Conservation (phyloP, 2,888 invertebrate genomes). For the Tortricodes alternella region DNA sequence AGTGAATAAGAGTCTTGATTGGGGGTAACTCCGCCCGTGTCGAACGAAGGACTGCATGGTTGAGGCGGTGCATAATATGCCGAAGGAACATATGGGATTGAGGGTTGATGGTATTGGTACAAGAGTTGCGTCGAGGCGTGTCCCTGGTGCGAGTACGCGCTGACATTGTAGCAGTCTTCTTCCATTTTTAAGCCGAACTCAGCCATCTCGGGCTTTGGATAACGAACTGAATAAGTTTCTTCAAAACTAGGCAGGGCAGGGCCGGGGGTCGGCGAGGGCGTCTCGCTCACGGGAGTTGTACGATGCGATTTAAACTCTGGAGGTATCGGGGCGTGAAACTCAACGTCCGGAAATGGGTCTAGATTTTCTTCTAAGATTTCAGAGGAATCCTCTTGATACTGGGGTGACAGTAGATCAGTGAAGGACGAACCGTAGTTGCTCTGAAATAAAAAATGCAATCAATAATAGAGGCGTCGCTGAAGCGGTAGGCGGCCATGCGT, state of each 20-base stretch:
- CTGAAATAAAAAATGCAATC: slow-evolving; percentile 82
- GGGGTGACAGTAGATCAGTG: slow-evolving; percentile 89
- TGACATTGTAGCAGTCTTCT: slow-evolving; percentile 90
- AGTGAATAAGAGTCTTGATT: slow-evolving; percentile 87
- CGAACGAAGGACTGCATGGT: slow-evolving; percentile 80
- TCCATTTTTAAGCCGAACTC: slow-evolving; percentile 91
- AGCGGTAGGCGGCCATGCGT: slow-evolving; percentile 66
- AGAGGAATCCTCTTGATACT: slow-evolving; percentile 88
- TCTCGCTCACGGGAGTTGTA: slow-evolving; percentile 69
- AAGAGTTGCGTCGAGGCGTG: slow-evolving; percentile 80
- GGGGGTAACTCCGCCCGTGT: slow-evolving; percentile 73
- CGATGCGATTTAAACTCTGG: slow-evolving; percentile 72
- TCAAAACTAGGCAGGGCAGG: slow-evolving; percentile 92
- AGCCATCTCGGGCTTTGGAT: slow-evolving; percentile 85
- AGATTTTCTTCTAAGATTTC: slow-evolving; percentile 88
- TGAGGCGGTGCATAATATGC: slow-evolving; percentile 84
- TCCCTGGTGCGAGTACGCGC: slow-evolving; percentile 82
- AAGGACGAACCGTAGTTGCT: slow-evolving; percentile 91
- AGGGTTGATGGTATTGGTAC: slow-evolving; percentile 84
- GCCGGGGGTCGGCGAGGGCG: slow-evolving; percentile 74
- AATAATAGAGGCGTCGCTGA: slow-evolving; percentile 67
- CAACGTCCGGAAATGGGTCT: slow-evolving; percentile 89
- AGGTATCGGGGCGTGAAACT: slow-evolving; percentile 74
- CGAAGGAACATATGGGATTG: slow-evolving; percentile 80
- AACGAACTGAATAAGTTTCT: slow-evolving; percentile 92